These are phyloP conservation scores for Zaprionus nigranus DNA, from an alignment of 1,140 invertebrate species.

Conservation along the genomic window DNA sequence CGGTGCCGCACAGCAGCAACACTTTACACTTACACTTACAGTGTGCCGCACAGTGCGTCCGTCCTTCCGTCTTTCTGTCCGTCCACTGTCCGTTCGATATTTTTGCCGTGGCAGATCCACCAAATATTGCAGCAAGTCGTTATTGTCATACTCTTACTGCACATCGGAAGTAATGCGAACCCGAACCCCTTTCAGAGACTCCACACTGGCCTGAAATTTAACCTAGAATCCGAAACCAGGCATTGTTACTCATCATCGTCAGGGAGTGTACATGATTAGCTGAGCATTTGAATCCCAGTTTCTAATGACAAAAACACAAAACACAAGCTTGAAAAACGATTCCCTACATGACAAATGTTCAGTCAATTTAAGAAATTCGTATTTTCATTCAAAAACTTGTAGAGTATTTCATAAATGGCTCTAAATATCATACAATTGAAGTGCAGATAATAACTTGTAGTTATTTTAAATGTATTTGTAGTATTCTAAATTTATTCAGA, in stretches of 20 bases:
- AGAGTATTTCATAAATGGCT: no score
- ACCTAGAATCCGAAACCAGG: constrained; percentile 33
- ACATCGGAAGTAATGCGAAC: constrained; percentile 39
- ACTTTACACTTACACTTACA: constrained; percentile 17
- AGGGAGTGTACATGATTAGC: constrained; percentile 19
- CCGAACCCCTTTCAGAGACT: constrained; percentile 13
- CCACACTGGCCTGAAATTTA: constrained; percentile 15
- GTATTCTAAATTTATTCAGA: no score
- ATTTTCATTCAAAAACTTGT: background rate
- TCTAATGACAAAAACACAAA: constrained; percentile 12
- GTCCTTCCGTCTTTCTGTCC: constrained; percentile 4
- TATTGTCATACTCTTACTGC: constrained; percentile 31
- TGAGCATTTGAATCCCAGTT: constrained; percentile 17
- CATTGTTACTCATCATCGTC: constrained; percentile 18
- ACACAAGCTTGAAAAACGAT: constrained; percentile 1
- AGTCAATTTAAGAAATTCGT: background rate
- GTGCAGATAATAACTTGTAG: no score
- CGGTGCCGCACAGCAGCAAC: constrained; percentile 17
- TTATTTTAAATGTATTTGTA: no score
- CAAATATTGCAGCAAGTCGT: constrained; percentile 10
- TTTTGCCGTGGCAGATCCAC: constrained; percentile 1
- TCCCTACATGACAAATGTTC: background rate
- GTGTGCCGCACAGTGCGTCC: background rate
- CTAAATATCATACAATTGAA: no score
- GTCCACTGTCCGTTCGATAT: constrained; percentile 1